Evolutionary conservation across 2,113 vertebrate genomes (phyloP).

Genomic region (Limanda limanda): DNA sequence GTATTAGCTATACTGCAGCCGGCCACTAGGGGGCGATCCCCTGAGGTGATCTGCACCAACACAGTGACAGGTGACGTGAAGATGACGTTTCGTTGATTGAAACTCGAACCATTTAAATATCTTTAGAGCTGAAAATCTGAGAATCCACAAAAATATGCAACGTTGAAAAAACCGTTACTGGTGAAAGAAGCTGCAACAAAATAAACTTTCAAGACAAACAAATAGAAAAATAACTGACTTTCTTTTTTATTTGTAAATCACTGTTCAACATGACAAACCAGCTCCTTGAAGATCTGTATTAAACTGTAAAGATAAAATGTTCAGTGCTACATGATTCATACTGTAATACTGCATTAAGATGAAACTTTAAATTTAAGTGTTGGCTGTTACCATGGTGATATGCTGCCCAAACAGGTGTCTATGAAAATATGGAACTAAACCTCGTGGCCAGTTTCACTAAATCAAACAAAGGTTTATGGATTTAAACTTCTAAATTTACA

Average conservation of each 20-base stretch:
- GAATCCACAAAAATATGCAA: not conserved
- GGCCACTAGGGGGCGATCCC: too few species aligned
- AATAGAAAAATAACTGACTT: not conserved
- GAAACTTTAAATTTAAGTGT: not conserved
- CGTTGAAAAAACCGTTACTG: not conserved
- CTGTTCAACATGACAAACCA: not conserved
- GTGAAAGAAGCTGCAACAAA: not conserved
- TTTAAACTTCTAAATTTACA: not conserved
- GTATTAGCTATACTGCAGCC: too few species aligned
- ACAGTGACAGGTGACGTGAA: too few species aligned
- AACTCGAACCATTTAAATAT: too few species aligned
- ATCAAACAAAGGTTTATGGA: not conserved
- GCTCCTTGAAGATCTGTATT: not conserved
- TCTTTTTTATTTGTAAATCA: not conserved
- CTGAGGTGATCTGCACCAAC: too few species aligned
- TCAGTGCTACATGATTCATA: too few species aligned
- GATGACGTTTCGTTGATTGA: too few species aligned
- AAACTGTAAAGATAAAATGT: not conserved
- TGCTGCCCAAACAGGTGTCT: not conserved
- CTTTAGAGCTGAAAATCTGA: too few species aligned
- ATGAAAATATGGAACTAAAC: not conserved
- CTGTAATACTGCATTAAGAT: not conserved
- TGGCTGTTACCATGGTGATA: not conserved
- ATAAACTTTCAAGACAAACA: not conserved
- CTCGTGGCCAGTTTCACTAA: not conserved